Evolutionary conservation across 2,888 invertebrate genomes (phyloP).

Genomic region (Frankliniella intonsa): DNA sequence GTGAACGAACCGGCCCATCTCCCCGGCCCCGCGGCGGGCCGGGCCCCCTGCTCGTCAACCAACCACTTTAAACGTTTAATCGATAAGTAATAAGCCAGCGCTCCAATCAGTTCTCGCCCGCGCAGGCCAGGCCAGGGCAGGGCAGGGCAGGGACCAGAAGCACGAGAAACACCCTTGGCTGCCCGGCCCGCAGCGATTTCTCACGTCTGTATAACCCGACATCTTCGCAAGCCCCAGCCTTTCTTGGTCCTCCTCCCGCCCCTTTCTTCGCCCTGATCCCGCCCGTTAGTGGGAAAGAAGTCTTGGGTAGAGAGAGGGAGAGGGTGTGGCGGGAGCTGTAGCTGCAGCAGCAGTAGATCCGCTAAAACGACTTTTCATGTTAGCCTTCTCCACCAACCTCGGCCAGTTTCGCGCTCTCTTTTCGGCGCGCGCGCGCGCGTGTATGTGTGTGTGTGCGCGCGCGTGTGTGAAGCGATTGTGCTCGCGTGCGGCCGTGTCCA

Average conservation of each 20-base stretch:
- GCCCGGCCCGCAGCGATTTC: too few species aligned
- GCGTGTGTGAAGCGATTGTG: background rate
- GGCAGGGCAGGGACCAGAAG: too few species aligned
- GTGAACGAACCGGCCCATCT: too few species aligned
- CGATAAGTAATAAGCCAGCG: too few species aligned
- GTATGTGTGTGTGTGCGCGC: background rate
- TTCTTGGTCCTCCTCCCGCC: background rate
- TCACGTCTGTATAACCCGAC: too few species aligned
- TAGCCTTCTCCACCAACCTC: background rate
- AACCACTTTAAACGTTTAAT: too few species aligned
- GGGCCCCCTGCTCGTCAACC: too few species aligned
- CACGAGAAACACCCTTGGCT: too few species aligned
- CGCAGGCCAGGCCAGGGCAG: too few species aligned
- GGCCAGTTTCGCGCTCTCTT: background rate
- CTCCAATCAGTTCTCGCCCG: too few species aligned
- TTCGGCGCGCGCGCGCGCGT: background rate
- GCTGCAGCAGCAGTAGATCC: conserved; percentile 8
- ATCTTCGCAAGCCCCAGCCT: too few species aligned
- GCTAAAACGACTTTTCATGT: conserved; percentile 24
- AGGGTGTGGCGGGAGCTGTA: background rate
- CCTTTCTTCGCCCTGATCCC: background rate
- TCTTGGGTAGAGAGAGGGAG: background rate
- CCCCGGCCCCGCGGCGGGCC: too few species aligned
- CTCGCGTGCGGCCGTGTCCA: background rate
- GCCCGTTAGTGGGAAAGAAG: background rate